Evolutionary conservation across 2,888 invertebrate genomes (phyloP).

Genomic region (Heliconius hortense): DNA sequence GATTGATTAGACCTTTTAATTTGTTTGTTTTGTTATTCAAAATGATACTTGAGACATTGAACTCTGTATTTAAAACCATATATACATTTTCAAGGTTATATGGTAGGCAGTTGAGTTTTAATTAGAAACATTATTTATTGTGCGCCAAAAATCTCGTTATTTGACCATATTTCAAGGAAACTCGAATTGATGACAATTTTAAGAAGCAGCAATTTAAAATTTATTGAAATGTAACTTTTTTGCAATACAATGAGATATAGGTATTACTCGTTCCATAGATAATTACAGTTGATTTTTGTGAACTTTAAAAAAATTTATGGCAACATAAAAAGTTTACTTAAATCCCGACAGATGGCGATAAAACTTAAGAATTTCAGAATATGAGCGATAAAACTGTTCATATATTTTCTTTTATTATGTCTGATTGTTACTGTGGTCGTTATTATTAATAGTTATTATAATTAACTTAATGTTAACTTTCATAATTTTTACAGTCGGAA

Average conservation of each 20-base stretch:
- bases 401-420: not conserved
- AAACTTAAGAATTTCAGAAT: slow-evolving; percentile 3
- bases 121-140: slow-evolving; percentile 5
- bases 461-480: slow-evolving; percentile 11
- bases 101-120: not conserved
- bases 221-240: not conserved
- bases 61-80: not conserved
- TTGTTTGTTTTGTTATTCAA: slow-evolving; percentile 24
- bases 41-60: slow-evolving; percentile 2
- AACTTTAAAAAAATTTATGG: not conserved
- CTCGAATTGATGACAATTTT: not conserved
- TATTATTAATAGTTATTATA: slow-evolving; percentile 10
- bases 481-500: slow-evolving; percentile 8
- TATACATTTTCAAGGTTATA: not conserved
- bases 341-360: slow-evolving; percentile 25
- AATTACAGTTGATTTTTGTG: not conserved
- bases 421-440: not conserved
- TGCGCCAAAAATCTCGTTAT: slow-evolving; percentile 7
- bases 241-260: not conserved
- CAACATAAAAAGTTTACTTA: slow-evolving; percentile 2
- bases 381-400: not conserved
- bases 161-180: slow-evolving; percentile 13
- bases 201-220: not conserved
- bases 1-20: slow-evolving; percentile 40
- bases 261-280: not conserved